Percentiles rank a stretch among this genome's conserved stretches.
These are phyloP conservation scores for Helleia helle DNA, from an alignment of 2,888 invertebrate species.

Conservation along the genomic window DNA sequence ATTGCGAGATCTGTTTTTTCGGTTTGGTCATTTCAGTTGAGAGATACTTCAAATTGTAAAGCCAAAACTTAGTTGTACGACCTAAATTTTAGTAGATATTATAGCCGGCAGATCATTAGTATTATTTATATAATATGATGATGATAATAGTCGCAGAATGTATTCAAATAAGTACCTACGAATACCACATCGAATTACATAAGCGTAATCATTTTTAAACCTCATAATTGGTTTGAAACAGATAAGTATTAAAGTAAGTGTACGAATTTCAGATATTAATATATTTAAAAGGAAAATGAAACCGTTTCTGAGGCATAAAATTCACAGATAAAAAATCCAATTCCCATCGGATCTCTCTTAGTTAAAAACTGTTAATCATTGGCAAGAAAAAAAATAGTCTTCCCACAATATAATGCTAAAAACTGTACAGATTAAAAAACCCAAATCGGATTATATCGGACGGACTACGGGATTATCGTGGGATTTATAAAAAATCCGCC, in stretches of 20 bases:
- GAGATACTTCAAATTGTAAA: background rate
- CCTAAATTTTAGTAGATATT: too few species aligned
- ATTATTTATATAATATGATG: too few species aligned
- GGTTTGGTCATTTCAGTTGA: background rate
- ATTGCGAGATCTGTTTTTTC: background rate
- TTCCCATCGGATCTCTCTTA: constrained; percentile 5
- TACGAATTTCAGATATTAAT: too few species aligned
- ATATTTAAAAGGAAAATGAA: background rate
- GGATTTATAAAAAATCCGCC: constrained; percentile 15
- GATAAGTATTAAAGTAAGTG: too few species aligned
- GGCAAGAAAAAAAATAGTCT: constrained; percentile 11
- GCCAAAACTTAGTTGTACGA: too few species aligned
- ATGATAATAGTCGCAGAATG: too few species aligned
- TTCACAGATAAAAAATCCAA: constrained; percentile 5
- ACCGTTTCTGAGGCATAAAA: background rate
- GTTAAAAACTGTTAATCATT: constrained; percentile 11
- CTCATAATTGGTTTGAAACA: too few species aligned
- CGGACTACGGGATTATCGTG: constrained; percentile 18
- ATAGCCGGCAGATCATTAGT: too few species aligned
- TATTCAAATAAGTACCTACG: too few species aligned
- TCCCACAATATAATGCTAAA: constrained; percentile 13
- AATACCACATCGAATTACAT: too few species aligned
- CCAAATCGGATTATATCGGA: constrained; percentile 19
- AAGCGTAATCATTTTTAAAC: too few species aligned
- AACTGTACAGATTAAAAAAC: constrained; percentile 11